A percentile compares a stretch with the other conserved stretches of the same genome.
phyloP scores from a whole-genome alignment of 2,113 vertebrate genomes.

The Pan paniscus region DNA sequence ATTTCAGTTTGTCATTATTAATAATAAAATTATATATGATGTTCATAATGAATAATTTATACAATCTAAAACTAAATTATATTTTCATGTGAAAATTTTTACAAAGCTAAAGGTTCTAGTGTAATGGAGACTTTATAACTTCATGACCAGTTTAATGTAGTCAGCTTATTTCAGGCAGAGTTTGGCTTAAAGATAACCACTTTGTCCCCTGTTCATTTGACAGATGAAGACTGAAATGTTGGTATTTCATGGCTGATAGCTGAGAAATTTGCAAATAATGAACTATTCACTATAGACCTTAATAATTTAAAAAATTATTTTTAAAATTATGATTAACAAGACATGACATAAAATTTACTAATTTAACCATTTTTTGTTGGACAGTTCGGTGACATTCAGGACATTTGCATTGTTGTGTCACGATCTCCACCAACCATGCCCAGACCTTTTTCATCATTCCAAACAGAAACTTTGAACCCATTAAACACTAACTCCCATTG shows the following conservation, averaged over 20 bases:
- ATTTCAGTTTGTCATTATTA: constrained; percentile 16
- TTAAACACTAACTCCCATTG: background rate
- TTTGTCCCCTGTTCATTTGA: background rate
- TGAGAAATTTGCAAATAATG: background rate
- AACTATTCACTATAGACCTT: background rate
- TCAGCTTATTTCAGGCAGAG: background rate
- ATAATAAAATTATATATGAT: background rate
- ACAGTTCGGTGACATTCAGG: background rate
- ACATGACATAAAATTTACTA: background rate
- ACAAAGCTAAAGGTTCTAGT: background rate
- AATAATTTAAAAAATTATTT: background rate
- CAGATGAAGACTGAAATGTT: background rate
- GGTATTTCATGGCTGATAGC: background rate
- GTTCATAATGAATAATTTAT: background rate
- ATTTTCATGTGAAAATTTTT: constrained; percentile 4
- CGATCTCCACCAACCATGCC: background rate
- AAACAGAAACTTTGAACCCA: background rate
- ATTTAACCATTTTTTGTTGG: background rate
- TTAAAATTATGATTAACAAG: background rate
- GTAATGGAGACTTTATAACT: background rate
- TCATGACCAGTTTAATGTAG: background rate
- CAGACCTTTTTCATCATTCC: background rate
- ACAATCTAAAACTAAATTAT: background rate
- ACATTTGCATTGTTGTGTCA: background rate
- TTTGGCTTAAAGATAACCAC: background rate